phyloP scores from a whole-genome alignment of 2,113 vertebrate genomes.

The Xyliphius kryptos region DNA sequence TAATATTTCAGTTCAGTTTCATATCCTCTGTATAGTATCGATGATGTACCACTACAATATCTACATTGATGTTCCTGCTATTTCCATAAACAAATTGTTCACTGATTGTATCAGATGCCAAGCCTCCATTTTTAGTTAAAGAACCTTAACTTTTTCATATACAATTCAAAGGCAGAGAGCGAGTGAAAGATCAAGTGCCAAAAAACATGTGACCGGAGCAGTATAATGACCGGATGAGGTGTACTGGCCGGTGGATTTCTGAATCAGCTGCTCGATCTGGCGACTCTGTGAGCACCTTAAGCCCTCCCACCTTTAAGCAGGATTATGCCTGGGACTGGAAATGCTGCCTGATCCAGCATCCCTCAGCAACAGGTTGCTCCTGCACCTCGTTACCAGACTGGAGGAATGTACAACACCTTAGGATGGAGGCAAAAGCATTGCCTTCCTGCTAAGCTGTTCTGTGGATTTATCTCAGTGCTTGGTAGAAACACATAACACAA shows the following conservation, averaged over 20 bases:
- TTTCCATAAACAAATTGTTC: constrained; percentile 21
- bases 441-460: not conserved
- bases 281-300: constrained; percentile 8
- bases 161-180: constrained; percentile 14
- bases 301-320: constrained; percentile 33
- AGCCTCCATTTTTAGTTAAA: constrained; percentile 11
- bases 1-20: not conserved
- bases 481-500: not conserved
- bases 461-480: constrained; percentile 24
- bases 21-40: not conserved
- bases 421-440: not conserved
- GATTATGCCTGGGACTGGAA: constrained; percentile 23
- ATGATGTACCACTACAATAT: not conserved
- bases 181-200: constrained; percentile 9
- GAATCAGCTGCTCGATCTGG: constrained; percentile 20
- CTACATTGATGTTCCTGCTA: not conserved
- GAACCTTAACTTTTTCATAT: constrained; percentile 8
- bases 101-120: constrained; percentile 23
- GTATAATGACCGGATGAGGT: constrained; percentile 6
- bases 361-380: constrained; percentile 25
- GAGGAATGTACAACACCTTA: not conserved
- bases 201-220: constrained; percentile 14
- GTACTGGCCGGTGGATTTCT: constrained; percentile 31
- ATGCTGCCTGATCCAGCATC: constrained; percentile 26
- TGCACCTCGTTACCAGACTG: not conserved